Base-by-base conservation (phyloP, 2,113 vertebrate species). In the Silurus meridionalis region DNA sequence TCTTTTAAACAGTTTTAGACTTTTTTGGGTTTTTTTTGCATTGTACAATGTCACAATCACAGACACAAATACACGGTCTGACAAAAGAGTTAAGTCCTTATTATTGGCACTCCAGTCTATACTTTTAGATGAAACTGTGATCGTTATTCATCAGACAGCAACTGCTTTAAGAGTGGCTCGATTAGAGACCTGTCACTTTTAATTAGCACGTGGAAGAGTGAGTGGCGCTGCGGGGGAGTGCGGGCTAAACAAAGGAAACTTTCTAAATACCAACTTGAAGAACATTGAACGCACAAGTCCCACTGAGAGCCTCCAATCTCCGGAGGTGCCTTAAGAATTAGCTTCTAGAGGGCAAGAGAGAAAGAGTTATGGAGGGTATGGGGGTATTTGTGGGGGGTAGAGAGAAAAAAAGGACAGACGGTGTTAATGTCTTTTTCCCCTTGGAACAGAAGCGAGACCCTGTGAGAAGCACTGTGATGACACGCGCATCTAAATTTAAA, bases 401-500 rank as follows among this genome's bases (percentile, higher is more conserved):
- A 94, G 96, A 96, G 96, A 96, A 96, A 96, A 96, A 97, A 96
- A 93, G 94, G 93, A 92, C 91, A 93, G 93, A 95, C 95, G 95
- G 97, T 96, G 96, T 96, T 96, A 98, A 97, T 97, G 96, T 97
- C 95, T 96, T 95, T 97, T 94, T 87, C 91, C 93, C 85, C 95
- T 96, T 95, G 96, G 95, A 95, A 97, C 95, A 96, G 96, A 97
- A 96, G 96, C 93, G 94, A 95, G 95, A 96, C 94, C 93, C 94
- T 94, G 94, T 95, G 82, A 86, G 84, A 82, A 64, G 79, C 95
- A 93, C 92, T 93, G 93, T 95, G 96, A 97, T 97, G 96, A 96
- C 95, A 97, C 96, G 95, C 95, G 95, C 95, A 97, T 96, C 97
- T 96, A 96, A 97, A 97, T 98, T 97, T 96, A 95, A 94, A 97